A percentile compares a stretch with the other conserved stretches of the same genome.
These are phyloP conservation scores for Coreius guichenoti DNA, from an alignment of 2,797 vertebrate species.

Conservation along the genomic window DNA sequence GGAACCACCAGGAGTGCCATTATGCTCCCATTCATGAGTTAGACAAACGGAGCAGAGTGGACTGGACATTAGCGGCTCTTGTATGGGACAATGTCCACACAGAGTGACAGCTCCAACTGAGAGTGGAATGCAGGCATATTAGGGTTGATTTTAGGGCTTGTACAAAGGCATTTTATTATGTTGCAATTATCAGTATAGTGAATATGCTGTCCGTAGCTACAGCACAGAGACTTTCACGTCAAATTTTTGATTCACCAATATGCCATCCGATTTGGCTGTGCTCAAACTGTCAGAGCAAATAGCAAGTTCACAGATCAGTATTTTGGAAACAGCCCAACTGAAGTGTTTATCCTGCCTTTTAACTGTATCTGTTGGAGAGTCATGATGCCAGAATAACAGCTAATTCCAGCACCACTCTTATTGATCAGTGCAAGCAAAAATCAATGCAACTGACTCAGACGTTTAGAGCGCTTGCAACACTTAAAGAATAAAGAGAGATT, in stretches of 20 bases:
- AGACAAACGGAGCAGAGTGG: slow-evolving; percentile 79
- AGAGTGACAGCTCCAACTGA: slow-evolving; percentile 85
- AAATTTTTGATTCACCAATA: background rate
- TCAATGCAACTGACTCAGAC: slow-evolving; percentile 18
- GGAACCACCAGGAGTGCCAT: slow-evolving; percentile 81
- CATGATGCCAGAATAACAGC: slow-evolving; percentile 31
- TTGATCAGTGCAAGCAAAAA: slow-evolving; percentile 30
- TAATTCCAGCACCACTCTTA: slow-evolving; percentile 13
- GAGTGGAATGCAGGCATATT: slow-evolving; percentile 83
- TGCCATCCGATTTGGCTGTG: background rate
- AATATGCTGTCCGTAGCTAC: background rate
- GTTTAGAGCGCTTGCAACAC: background rate
- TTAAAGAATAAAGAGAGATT: background rate
- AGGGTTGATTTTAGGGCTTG: slow-evolving; percentile 75
- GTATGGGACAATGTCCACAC: slow-evolving; percentile 81
- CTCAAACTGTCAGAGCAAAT: background rate
- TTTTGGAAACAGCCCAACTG: background rate
- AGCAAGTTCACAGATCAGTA: slow-evolving; percentile 25
- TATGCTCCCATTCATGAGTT: slow-evolving; percentile 86
- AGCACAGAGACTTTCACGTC: background rate
- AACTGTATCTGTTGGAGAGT: slow-evolving; percentile 25
- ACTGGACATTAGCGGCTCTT: slow-evolving; percentile 81
- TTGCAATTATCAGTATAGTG: slow-evolving; percentile 27
- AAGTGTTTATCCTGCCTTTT: slow-evolving; percentile 22
- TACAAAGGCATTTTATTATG: slow-evolving; percentile 71